Evolutionary conservation across 2,797 vertebrate genomes (phyloP), one percentile per base, ranked within the genome.

Genomic region (Diplodus puntazzo): DNA sequence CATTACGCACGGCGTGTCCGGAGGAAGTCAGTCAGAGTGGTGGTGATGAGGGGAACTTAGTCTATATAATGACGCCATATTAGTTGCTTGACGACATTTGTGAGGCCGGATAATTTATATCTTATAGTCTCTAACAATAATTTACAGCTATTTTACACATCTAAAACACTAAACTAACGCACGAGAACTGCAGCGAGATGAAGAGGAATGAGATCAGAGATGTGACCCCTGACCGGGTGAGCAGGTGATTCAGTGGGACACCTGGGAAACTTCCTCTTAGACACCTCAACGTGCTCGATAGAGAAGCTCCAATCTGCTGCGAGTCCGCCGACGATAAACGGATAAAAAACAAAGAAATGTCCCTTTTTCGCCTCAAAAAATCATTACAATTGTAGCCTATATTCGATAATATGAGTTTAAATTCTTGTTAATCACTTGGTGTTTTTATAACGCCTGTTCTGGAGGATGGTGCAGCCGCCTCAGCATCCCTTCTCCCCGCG

Each of bases 1-100:
- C 89, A 89, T 91, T 0, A 74, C 85, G 78, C 84, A 39, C 49
- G 43, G 55, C 25, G 54, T 21, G 18, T 30, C 52, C 59, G 9
- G 5, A 17, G 49, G 42, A 18, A 8, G 69, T 62, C 46, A 42
- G 52, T 43, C 53, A 23, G 23, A 20, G 54, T 5, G 20, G 11
- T 1, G 43, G 17, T 0, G 46, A 13, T 21, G 50, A 55, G 1
- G 3, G 58, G 12, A 13, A 50, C 57, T 42, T 43, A 16, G 17
- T 16, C 55, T 0, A 3, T 2, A 2, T 2, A 25, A 5, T 21
- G 58, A 25, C 12, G 34, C 52, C 68, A 77, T 17, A 1, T 4
- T 18, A 9, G 14, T 27, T 11, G 10, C 25, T n/a, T 1, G 1
- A 13, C 13, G 18, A n/a, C 63, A n/a, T 46, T 25, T 20, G n/a